These are phyloP conservation scores for Drosophila takahashii DNA, from an alignment of 1,140 invertebrate genomes.

Conservation along the genomic window DNA sequence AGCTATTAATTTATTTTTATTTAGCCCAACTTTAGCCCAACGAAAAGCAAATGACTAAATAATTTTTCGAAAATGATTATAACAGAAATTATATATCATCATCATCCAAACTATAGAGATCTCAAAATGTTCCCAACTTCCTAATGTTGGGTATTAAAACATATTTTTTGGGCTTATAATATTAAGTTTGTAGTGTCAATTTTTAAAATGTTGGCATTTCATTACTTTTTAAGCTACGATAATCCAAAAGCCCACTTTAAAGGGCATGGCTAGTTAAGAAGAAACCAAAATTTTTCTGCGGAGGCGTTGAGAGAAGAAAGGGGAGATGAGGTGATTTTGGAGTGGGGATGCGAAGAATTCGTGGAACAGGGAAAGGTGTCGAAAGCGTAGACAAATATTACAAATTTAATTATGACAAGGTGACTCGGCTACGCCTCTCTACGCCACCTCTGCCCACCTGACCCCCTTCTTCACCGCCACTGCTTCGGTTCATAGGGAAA, in stretches of 20 bases:
- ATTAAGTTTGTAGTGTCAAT: neutral
- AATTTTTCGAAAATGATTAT: too few species aligned
- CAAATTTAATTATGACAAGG: slow-evolving; percentile 79
- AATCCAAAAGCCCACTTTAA: neutral
- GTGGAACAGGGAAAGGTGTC: slow-evolving; percentile 56
- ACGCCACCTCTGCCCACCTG: neutral
- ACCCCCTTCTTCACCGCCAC: neutral
- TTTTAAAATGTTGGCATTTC: neutral
- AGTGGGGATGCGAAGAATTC: slow-evolving; percentile 10
- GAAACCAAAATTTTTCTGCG: slow-evolving; percentile 23
- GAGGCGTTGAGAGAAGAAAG: slow-evolving; percentile 1
- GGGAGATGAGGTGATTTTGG: neutral
- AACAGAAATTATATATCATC: too few species aligned
- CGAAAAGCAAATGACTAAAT: too few species aligned
- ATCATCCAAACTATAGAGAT: too few species aligned
- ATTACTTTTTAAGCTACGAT: neutral
- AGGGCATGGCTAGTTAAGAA: slow-evolving; percentile 52
- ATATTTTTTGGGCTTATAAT: neutral
- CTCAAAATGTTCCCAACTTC: too few species aligned
- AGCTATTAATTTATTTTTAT: too few species aligned
- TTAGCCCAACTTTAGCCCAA: too few species aligned
- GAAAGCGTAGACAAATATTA: slow-evolving; percentile 75
- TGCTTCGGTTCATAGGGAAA: slow-evolving; percentile 34
- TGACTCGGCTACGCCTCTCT: slow-evolving; percentile 33
- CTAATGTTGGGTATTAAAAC: too few species aligned